A percentile compares a stretch with the other conserved stretches of the same genome.
Conservation (phyloP, 1,140 invertebrate species). For the Heliconius nattereri region DNA sequence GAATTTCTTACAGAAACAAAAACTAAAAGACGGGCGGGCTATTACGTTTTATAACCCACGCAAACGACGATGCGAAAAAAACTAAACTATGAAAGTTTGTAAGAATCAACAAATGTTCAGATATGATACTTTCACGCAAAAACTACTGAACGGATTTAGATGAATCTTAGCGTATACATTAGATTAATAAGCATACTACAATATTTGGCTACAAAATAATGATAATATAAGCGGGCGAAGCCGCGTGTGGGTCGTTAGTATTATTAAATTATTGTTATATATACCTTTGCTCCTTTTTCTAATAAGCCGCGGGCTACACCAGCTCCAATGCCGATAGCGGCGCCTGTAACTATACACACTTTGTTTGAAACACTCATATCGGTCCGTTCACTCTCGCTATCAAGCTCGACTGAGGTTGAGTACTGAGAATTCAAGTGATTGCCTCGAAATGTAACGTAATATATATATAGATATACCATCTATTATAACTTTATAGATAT, state of each 20-base stretch:
- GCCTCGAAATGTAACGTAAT: background rate
- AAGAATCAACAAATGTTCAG: no score
- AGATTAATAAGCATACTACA: no score
- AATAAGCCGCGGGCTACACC: slow-evolving; percentile 44
- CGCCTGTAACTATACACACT: slow-evolving; percentile 62
- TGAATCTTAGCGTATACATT: no score
- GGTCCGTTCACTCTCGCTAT: slow-evolving; percentile 22
- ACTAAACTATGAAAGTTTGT: no score
- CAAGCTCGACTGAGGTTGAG: slow-evolving; percentile 4
- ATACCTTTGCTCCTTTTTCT: slow-evolving; percentile 53
- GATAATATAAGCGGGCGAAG: no score
- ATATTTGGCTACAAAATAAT: no score
- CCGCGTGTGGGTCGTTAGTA: background rate
- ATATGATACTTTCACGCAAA: no score
- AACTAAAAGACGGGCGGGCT: no score
- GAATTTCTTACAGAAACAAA: no score
- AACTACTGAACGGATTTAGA: no score
- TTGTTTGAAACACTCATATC: slow-evolving; percentile 49
- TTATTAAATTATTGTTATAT: background rate
- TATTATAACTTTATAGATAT: background rate
- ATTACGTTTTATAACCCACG: no score
- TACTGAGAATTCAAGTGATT: background rate
- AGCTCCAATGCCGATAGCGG: slow-evolving; percentile 55
- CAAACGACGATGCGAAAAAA: no score
- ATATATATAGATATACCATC: background rate